phyloP scores from a whole-genome alignment of 2,113 vertebrate genomes.

The Oreochromis niloticus region DNA sequence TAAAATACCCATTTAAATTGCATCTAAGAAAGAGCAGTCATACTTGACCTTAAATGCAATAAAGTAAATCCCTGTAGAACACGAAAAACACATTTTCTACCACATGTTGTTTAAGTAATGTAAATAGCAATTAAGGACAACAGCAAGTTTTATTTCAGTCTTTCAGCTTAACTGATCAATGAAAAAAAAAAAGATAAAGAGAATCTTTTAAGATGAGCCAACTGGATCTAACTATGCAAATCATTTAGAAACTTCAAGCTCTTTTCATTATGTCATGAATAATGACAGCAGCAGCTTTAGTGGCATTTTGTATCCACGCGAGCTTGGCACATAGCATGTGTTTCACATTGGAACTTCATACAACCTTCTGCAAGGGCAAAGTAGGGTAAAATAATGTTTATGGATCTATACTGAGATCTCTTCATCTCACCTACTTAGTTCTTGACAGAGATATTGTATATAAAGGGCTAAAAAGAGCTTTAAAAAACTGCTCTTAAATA shows the following conservation, averaged over 20 bases:
- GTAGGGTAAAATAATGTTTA: slow-evolving; percentile 10
- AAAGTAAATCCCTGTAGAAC: not conserved
- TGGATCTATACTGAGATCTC: not conserved
- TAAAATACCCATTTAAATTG: not conserved
- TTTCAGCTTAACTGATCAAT: not conserved
- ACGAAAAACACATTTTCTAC: not conserved
- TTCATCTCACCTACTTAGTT: not conserved
- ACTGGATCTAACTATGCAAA: slow-evolving; percentile 1
- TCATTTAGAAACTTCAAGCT: slow-evolving; percentile 9
- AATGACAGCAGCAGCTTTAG: slow-evolving; percentile 33
- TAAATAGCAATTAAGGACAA: not conserved
- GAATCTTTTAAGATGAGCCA: not conserved
- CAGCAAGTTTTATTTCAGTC: not conserved
- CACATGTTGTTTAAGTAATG: not conserved
- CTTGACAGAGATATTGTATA: not conserved
- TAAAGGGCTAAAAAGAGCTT: not conserved
- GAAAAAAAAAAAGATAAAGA: not conserved
- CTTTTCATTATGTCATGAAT: slow-evolving; percentile 37
- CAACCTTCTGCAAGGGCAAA: slow-evolving; percentile 9
- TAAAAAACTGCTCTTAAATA: not conserved
- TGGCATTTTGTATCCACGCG: not conserved
- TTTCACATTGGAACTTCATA: slow-evolving; percentile 12
- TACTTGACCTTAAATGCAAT: not conserved
- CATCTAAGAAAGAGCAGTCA: not conserved
- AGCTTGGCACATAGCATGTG: not conserved